These are phyloP conservation scores for Holothuria leucospilota DNA, from an alignment of 53 echinoderm and acorn worm genomes.

Conservation along the genomic window DNA sequence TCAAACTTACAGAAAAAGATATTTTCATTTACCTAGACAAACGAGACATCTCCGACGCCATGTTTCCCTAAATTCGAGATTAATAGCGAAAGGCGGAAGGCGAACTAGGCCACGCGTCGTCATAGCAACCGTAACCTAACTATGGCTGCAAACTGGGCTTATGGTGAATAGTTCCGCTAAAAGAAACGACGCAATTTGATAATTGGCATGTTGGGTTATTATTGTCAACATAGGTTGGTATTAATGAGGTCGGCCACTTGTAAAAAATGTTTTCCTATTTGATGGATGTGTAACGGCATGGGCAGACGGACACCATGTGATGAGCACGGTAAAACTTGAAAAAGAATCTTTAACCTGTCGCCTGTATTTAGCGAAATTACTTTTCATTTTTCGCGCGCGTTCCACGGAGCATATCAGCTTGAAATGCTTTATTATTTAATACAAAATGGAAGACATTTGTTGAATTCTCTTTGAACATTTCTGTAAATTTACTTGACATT, in stretches of 20 bases:
- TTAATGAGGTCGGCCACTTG: constrained; percentile 39
- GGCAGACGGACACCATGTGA: constrained; percentile 46
- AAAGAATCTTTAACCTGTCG: constrained; percentile 47
- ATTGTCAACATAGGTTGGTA: constrained; percentile 32
- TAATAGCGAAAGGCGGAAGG: constrained; percentile 39
- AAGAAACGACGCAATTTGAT: constrained; percentile 25
- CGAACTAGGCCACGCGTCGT: constrained; percentile 45
- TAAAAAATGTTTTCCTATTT: neutral
- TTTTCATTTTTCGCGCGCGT: constrained; percentile 35
- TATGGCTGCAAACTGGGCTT: constrained; percentile 23
- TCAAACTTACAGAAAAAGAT: constrained; percentile 37
- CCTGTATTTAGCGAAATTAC: constrained; percentile 38
- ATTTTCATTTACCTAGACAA: constrained; percentile 33
- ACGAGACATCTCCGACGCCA: constrained; percentile 31
- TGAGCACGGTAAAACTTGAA: constrained; percentile 26
- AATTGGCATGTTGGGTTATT: constrained; percentile 40
- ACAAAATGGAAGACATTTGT: constrained; percentile 11
- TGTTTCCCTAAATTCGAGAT: constrained; percentile 45
- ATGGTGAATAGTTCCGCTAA: constrained; percentile 17
- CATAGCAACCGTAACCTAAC: constrained; percentile 38
- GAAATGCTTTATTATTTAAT: neutral
- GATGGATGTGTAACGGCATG: neutral
- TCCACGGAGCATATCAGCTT: neutral
- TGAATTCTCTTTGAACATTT: neutral
- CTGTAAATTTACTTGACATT: constrained; percentile 27